These are phyloP conservation scores for Stegodyphus dumicola DNA, from an alignment of 1,140 invertebrate species.

Conservation along the genomic window DNA sequence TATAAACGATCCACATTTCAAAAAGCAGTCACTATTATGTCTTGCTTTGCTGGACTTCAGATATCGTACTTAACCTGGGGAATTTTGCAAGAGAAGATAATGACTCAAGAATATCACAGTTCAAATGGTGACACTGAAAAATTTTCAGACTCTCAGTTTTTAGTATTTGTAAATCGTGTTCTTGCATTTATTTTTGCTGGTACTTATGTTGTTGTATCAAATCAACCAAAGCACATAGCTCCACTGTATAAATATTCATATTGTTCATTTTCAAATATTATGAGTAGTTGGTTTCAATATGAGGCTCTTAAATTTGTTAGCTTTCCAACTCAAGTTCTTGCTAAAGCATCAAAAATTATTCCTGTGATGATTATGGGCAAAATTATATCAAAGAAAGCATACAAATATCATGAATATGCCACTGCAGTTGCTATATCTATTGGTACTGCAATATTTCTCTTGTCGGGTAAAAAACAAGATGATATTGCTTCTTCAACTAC, in stretches of 20 bases:
- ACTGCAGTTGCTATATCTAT: conserved; percentile 89
- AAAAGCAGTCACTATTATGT: conserved; percentile 74
- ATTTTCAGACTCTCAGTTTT: conserved; percentile 93
- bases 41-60: conserved; percentile 91
- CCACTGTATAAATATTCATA: conserved; percentile 97
- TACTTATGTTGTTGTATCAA: conserved; percentile 71
- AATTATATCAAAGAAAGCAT: conserved; percentile 87
- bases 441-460: conserved; percentile 92
- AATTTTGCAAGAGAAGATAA: conserved; percentile 79
- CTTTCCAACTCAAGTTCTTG: conserved; percentile 96
- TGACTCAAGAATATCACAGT: conserved; percentile 78
- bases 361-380: conserved; percentile 99
- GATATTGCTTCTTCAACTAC: conserved; percentile 53
- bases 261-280: conserved; percentile 96
- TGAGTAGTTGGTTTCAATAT: conserved; percentile 99
- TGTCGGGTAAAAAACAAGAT: conserved; percentile 68
- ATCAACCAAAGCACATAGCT: conserved; percentile 79
- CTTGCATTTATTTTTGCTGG: conserved; percentile 83
- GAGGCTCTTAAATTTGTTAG: conserved; percentile 98
- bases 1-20: conserved; percentile 67
- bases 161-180: conserved; percentile 94
- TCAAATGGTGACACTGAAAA: conserved; percentile 72
- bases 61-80: conserved; percentile 94
- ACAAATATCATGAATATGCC: conserved; percentile 93
- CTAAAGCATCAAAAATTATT: conserved; percentile 94